These are phyloP conservation scores for Choristoneura fumiferana DNA, from an alignment of 1,140 invertebrate genomes.

Conservation along the genomic window DNA sequence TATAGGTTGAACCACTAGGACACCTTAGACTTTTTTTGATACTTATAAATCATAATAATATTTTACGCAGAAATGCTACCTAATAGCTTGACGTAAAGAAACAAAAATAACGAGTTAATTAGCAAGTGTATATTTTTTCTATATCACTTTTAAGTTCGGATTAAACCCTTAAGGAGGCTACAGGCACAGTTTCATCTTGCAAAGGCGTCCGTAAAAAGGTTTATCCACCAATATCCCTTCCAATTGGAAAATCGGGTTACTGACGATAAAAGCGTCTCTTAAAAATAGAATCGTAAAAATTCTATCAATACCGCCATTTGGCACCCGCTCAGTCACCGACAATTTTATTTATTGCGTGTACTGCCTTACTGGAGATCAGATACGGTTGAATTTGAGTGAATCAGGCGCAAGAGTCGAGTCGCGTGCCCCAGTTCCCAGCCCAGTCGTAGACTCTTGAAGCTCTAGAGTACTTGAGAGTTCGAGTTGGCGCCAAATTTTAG, in stretches of 20 bases:
- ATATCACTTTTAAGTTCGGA: too few relatives aligned
- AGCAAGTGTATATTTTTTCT: too few relatives aligned
- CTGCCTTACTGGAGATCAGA: conserved; percentile 24
- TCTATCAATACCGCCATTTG: conserved; percentile 49
- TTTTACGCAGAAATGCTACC: too few relatives aligned
- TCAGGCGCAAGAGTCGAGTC: conserved; percentile 25
- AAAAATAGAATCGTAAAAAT: conserved; percentile 44
- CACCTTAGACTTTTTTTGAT: too few relatives aligned
- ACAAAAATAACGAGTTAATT: too few relatives aligned
- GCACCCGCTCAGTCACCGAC: conserved; percentile 21
- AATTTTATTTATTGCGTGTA: conserved; percentile 25
- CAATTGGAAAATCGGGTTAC: conserved; percentile 44
- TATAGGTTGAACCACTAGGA: too few relatives aligned
- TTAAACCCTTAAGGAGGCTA: too few relatives aligned
- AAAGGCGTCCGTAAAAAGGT: not conserved
- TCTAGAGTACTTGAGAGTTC: conserved; percentile 62
- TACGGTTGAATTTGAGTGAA: conserved; percentile 36
- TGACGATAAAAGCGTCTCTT: conserved; percentile 36
- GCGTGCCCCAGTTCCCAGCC: not conserved
- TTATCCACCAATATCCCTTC: conserved; percentile 22
- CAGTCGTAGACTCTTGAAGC: conserved; percentile 35
- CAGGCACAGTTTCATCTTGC: too few relatives aligned
- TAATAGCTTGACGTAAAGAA: too few relatives aligned
- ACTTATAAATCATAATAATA: too few relatives aligned
- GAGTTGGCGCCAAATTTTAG: conserved; percentile 73